These are phyloP conservation scores for Enteromius mattozi DNA, from an alignment of 2,797 vertebrate genomes.

Conservation along the genomic window DNA sequence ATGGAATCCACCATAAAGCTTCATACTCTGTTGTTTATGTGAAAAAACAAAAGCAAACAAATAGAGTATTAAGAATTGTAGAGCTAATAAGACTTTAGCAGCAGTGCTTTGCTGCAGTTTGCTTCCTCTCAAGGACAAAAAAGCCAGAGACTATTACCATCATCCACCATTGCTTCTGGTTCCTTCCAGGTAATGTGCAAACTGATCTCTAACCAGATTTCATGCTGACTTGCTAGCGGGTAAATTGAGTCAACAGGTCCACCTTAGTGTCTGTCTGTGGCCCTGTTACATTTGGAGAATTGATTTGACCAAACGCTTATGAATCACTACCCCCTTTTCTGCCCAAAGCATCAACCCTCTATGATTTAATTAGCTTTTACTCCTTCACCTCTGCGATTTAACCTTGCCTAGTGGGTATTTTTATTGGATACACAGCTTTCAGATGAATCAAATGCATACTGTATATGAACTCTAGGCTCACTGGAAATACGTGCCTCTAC, in stretches of 20 bases:
- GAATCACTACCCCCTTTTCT: constrained; percentile 27
- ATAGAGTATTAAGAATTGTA: not conserved
- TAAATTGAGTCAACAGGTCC: constrained; percentile 36
- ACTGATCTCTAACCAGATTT: constrained; percentile 46
- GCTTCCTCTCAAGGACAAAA: constrained; percentile 13
- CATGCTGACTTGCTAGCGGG: constrained; percentile 41
- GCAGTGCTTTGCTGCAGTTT: not conserved
- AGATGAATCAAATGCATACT: not conserved
- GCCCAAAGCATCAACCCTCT: not conserved
- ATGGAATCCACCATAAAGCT: not conserved
- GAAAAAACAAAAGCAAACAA: not conserved
- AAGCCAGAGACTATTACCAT: not conserved
- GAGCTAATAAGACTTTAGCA: not conserved
- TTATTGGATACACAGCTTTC: constrained; percentile 1
- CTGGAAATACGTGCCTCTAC: too few relatives aligned
- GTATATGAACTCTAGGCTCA: not conserved
- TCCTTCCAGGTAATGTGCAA: constrained; percentile 20
- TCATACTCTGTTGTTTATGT: not conserved
- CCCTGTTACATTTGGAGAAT: constrained; percentile 45
- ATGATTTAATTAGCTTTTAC: constrained; percentile 43
- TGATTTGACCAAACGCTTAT: constrained; percentile 38
- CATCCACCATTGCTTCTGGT: not conserved
- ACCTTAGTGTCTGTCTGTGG: not conserved
- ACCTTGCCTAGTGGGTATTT: constrained; percentile 6
- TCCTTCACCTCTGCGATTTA: constrained; percentile 8